Percentiles rank a stretch among this genome's conserved stretches.
Conservation (phyloP, 2,888 invertebrate species). For the Emesis furor region DNA sequence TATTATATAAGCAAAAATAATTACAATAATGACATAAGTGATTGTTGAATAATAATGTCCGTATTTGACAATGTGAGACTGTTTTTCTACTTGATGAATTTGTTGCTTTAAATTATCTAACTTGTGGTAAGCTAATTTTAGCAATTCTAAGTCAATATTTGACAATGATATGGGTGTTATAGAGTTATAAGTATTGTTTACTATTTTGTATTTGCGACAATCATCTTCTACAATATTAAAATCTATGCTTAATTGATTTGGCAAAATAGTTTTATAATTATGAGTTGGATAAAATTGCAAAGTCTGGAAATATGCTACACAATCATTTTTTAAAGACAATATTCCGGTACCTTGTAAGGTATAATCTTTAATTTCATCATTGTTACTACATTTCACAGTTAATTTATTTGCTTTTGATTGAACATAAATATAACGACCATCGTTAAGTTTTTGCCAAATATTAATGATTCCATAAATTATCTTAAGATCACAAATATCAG, state of each 20-base stretch:
- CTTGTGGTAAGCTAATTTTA: neutral
- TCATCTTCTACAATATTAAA: no score
- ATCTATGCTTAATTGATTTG: no score
- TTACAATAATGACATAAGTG: neutral
- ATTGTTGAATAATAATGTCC: neutral
- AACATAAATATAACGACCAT: no score
- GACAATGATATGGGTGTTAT: neutral
- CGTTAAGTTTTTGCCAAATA: no score
- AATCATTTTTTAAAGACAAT: no score
- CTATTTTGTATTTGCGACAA: neutral
- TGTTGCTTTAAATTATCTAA: slow-evolving; percentile 11
- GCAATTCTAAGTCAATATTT: slow-evolving; percentile 5
- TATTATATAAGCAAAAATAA: neutral
- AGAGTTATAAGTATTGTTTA: neutral
- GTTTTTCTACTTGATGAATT: neutral
- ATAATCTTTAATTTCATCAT: slow-evolving; percentile 21
- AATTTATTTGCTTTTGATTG: no score
- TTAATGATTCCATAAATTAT: no score
- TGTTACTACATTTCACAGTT: neutral
- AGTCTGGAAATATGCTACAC: no score
- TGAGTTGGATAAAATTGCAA: no score
- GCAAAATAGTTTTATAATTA: no score
- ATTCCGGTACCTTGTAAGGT: no score
- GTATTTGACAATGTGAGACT: slow-evolving; percentile 1
- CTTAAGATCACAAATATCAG: no score